These are phyloP conservation scores for Diadophis punctatus DNA, from an alignment of 2,113 vertebrate genomes.

Conservation along the genomic window DNA sequence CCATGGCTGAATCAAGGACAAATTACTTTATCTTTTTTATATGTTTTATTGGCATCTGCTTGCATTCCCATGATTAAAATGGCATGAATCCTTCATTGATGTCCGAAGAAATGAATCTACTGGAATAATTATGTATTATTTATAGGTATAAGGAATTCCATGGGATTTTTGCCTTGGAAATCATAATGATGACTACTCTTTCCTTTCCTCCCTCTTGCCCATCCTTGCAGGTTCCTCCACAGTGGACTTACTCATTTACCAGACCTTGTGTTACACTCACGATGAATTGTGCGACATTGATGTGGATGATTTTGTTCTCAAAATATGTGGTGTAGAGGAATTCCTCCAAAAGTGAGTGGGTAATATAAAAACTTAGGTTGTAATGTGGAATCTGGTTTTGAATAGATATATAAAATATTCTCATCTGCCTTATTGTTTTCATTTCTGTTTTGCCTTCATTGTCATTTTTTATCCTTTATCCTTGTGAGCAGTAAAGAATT, in stretches of 20 bases:
- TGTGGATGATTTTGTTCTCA: constrained; percentile 75
- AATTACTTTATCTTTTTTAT: neutral
- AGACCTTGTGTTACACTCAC: constrained; percentile 90
- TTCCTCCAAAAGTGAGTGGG: constrained; percentile 83
- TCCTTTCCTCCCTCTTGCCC: neutral
- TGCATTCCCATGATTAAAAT: neutral
- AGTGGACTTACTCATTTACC: constrained; percentile 90
- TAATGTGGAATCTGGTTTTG: too few relatives aligned
- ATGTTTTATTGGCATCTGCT: neutral
- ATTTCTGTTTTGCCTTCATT: neutral
- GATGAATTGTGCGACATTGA: constrained; percentile 80
- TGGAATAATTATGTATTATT: neutral
- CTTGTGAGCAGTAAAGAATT: neutral
- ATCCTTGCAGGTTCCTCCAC: constrained; percentile 81
- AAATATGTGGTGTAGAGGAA: constrained; percentile 80
- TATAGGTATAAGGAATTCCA: neutral
- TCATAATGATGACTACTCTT: neutral
- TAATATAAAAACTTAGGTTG: neutral
- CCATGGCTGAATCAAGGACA: neutral
- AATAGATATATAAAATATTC: neutral
- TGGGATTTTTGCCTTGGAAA: neutral
- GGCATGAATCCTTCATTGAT: neutral
- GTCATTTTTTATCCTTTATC: neutral
- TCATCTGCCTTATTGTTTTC: neutral
- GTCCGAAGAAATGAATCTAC: neutral